Evolutionary conservation across 1,140 invertebrate species (phyloP), one percentile per base, ranked within the genome.

Genomic region (Ylistrum balloti): DNA sequence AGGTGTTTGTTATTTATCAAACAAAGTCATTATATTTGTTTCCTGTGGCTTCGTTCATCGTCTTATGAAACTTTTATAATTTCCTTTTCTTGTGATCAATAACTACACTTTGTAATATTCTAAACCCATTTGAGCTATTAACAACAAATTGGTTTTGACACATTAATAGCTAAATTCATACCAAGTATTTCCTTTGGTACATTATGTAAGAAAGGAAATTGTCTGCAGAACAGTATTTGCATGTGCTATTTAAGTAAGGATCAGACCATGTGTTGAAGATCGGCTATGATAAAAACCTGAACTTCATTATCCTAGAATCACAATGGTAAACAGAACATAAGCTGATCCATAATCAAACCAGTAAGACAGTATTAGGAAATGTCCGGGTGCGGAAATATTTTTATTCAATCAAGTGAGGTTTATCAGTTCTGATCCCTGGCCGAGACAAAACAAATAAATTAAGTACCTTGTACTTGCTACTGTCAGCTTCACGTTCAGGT

Each of bases 41-140:
- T 74, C 56, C 56, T 74, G 22, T 28, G 1, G 13, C 56, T 22
- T 74, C 17, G 22, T n/a, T 17, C 22, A 2, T 74, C 56, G 22
- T 17, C 56, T 74, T 74, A 74, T 74, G 56, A 74, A 74, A 74
- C 17, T 74, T 74, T 74, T 22, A 74, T 74, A 74, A 74, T 74
- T 74, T 74, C 56, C 56, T 74, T 28, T n/a, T 9, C n/a, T 3
- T 74, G 2, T 74, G 56, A 74, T 74, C 56, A 74, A 74, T 74
- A 74, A 28, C 28, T 74, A 74, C 56, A 74, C 5, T 17, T 28
- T n/a, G 1, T 74, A 74, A 74, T 74, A 28, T 17, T 45, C 41
- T 45, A 13, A 45, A 45, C 56, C 56, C 17, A 74, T 28, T 28
- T 74, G 56, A 74, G 56, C 56, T 74, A 74, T 74, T 74, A 74